Evolutionary conservation across 2,797 vertebrate species (phyloP).

Genomic region (Alca torda): DNA sequence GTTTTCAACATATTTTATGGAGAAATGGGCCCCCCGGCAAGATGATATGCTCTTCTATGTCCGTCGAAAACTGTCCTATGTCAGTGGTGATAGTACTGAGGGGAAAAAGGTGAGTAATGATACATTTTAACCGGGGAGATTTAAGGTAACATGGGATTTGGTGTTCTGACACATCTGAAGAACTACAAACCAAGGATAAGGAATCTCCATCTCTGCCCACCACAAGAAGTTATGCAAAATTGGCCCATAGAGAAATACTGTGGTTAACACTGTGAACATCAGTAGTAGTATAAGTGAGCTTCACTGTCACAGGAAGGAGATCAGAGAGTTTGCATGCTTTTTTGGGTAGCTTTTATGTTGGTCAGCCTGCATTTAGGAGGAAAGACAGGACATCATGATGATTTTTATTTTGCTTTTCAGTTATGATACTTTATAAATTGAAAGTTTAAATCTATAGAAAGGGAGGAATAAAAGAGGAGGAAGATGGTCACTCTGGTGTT

Average conservation of each 20-base stretch:
- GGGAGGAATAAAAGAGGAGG: neutral
- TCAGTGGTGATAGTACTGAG: constrained; percentile 75
- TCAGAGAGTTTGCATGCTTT: neutral
- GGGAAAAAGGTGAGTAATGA: constrained; percentile 83
- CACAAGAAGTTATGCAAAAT: neutral
- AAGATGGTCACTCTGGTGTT: neutral
- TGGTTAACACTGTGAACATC: neutral
- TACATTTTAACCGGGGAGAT: neutral
- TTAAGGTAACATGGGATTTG: neutral
- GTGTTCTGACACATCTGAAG: neutral
- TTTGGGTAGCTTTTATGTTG: neutral
- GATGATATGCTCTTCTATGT: constrained; percentile 99
- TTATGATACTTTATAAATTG: neutral
- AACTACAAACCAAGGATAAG: neutral
- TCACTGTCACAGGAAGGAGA: fast-evolving
- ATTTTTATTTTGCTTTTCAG: neutral
- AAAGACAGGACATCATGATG: neutral
- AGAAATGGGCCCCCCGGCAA: constrained; percentile 90
- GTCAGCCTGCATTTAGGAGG: neutral
- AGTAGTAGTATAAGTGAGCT: neutral
- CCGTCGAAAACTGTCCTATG: constrained; percentile 85
- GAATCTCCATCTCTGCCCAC: neutral
- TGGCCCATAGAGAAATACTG: fast-evolving
- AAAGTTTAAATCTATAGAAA: neutral
- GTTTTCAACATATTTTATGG: constrained; percentile 99